Percentiles rank a stretch among this genome's conserved stretches.
Evolutionary conservation across 2,797 vertebrate genomes (phyloP).

Genomic region (Thalassophryne amazonica): DNA sequence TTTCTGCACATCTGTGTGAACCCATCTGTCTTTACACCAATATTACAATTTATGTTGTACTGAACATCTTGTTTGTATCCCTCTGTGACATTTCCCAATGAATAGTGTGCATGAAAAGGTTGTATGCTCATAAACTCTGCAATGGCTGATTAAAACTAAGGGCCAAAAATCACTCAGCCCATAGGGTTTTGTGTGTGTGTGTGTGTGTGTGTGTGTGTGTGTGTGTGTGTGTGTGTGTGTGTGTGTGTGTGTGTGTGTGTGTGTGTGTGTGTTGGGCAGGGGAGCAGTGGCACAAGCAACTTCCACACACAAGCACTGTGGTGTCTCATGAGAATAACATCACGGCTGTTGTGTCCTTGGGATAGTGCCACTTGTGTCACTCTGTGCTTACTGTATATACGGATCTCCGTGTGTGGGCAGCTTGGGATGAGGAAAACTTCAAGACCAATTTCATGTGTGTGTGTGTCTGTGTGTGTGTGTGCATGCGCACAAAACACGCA

Average conservation of each 20-base stretch:
- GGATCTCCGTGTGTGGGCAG: slow-evolving; percentile 24
- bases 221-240: slow-evolving; percentile 3
- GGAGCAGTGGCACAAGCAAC: no score
- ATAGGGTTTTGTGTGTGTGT: slow-evolving; percentile 24
- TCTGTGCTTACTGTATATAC: slow-evolving; percentile 39
- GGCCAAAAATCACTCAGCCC: slow-evolving; percentile 22
- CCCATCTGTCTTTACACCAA: slow-evolving; percentile 22
- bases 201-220: slow-evolving; percentile 39
- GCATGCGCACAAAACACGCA: slow-evolving; percentile 13
- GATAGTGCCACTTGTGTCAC: slow-evolving; percentile 50
- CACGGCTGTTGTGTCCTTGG: slow-evolving; percentile 39
- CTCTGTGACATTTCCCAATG: slow-evolving; percentile 15
- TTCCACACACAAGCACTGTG: no score
- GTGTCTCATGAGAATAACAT: slow-evolving; percentile 47
- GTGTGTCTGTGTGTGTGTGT: no score
- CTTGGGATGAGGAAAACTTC: neutral
- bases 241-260: slow-evolving; percentile 10
- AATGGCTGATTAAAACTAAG: slow-evolving; percentile 6
- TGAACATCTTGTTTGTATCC: slow-evolving; percentile 16
- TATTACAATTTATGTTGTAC: slow-evolving; percentile 21
- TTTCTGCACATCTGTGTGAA: slow-evolving; percentile 36
- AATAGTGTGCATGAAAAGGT: slow-evolving; percentile 8
- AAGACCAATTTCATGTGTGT: slow-evolving; percentile 34
- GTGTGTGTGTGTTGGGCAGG: slow-evolving; percentile 4
- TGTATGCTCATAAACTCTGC: slow-evolving; percentile 22